Percentiles rank a stretch among this genome's conserved stretches.
Evolutionary conservation across 2,888 invertebrate species (phyloP).

Genomic region (Sesamia inferens): DNA sequence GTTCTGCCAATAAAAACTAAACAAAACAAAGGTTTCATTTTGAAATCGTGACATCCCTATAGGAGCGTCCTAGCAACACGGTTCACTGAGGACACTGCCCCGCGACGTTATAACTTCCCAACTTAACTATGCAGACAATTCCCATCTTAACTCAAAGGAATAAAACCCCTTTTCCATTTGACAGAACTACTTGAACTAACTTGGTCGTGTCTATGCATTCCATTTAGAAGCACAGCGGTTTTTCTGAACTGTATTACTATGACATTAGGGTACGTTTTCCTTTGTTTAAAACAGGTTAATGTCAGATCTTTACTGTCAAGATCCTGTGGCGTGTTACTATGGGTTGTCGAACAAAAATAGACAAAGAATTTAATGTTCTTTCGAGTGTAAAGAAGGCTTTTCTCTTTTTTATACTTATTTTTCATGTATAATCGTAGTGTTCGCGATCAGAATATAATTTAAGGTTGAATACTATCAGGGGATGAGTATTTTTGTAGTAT

Average conservation of each 20-base stretch:
- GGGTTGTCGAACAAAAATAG: constrained; percentile 85
- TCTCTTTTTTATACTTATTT: constrained; percentile 65
- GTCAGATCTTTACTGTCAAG: constrained; percentile 79
- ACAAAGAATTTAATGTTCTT: constrained; percentile 83
- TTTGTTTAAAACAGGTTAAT: constrained; percentile 62
- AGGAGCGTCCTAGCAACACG: constrained; percentile 80
- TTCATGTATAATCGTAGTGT: constrained; percentile 68
- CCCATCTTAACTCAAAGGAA: constrained; percentile 56
- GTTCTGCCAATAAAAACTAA: constrained; percentile 63
- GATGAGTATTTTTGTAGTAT: constrained; percentile 49
- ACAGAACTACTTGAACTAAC: constrained; percentile 52
- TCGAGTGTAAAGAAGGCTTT: constrained; percentile 77
- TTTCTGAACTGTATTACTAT: constrained; percentile 41
- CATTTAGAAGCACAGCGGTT: constrained; percentile 48
- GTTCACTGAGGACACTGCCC: constrained; percentile 86
- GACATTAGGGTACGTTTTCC: constrained; percentile 61
- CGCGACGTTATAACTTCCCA: constrained; percentile 71
- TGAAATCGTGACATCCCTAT: constrained; percentile 85
- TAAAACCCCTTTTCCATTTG: constrained; percentile 58
- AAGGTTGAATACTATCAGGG: constrained; percentile 41
- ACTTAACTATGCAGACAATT: constrained; percentile 46
- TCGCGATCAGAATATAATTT: constrained; percentile 68
- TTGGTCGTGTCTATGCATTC: constrained; percentile 66
- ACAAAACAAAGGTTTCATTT: constrained; percentile 72
- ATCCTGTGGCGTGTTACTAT: constrained; percentile 81